Evolutionary conservation across 2,888 invertebrate genomes (phyloP).

Genomic region (Parochlus steinenii): DNA sequence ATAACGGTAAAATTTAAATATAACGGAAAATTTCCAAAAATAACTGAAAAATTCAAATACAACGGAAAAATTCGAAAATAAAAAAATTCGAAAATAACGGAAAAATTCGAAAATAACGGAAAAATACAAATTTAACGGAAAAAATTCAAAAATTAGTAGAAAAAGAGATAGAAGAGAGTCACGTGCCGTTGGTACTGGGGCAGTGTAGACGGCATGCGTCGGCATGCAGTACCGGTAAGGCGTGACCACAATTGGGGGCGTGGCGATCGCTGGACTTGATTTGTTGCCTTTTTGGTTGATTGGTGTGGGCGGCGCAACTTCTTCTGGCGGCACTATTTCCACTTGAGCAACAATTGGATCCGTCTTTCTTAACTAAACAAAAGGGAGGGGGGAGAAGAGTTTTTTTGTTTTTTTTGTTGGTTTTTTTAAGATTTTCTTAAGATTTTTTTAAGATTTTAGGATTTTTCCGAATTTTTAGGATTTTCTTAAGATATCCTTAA

Average conservation of each 20-base stretch:
- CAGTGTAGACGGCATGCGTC: constrained; percentile 41
- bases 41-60: no score
- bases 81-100: neutral
- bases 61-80: neutral
- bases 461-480: neutral
- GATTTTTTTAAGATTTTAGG: neutral
- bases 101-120: constrained; percentile 6
- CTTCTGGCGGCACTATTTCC: constrained; percentile 21
- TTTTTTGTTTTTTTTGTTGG: neutral
- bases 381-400: neutral
- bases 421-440: neutral
- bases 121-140: constrained; percentile 1
- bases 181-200: constrained; percentile 44
- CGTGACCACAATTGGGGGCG: constrained; percentile 21
- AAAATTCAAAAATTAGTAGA: neutral
- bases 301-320: constrained; percentile 15
- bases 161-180: constrained; percentile 21
- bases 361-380: constrained; percentile 24
- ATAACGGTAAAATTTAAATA: constrained; percentile 1
- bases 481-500: neutral
- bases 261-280: constrained; percentile 14
- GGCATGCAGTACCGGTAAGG: constrained; percentile 42
- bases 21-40: no score
- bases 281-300: constrained; percentile 23
- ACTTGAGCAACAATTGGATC: constrained; percentile 14